Base-by-base conservation (phyloP, 2,113 vertebrate species). In the Donacobius atricapilla region DNA sequence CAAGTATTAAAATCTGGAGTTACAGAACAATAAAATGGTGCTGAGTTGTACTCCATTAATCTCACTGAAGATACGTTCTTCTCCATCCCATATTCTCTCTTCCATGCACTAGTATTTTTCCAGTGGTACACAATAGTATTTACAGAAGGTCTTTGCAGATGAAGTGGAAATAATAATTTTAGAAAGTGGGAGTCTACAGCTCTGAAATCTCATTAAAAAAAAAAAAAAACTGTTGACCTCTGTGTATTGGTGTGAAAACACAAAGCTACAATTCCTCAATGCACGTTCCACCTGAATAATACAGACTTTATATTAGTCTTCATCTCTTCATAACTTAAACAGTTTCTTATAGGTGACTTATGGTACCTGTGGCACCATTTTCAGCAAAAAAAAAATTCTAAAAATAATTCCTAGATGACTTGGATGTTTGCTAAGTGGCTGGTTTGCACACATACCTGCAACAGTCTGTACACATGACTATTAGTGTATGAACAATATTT, bases 1-100 rank as follows among this genome's bases (percentile, higher is more conserved):
- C 60, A 77, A 39, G 31, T 83, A 47, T 61, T 95, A 89, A 76
- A 94, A 91, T 91, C 57, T 87, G 11, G n/a, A 42, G 35, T 27
- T 88, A 83, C 35, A 83, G 50, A 94, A 94, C 96, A 95, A 87
- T 93, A 94, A 97, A 96, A 69, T 17, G 9, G 7, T 73, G 61
- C 19, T 39, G 47, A 83, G 39, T 42, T 73, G n/a, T 69, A 85
- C 42, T 76, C 39, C 54, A 70, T 94, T 94, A 90, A 69, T 88
- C 87, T 70, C 73, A 64, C 73, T 73, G 39, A 72, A 78, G 60
- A 85, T 70, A 93, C 68, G 50, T 64, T 90, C 68, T 78, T 95
- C 71, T 95, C 45, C 33, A 71, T 91, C 65, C 76, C 31, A 25
- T 64, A 75, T 25, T 33, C 35, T 92, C 16, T 75, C 56, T 70